Evolutionary conservation across 2,797 vertebrate genomes (phyloP).

Genomic region (Steatocranus sp.): DNA sequence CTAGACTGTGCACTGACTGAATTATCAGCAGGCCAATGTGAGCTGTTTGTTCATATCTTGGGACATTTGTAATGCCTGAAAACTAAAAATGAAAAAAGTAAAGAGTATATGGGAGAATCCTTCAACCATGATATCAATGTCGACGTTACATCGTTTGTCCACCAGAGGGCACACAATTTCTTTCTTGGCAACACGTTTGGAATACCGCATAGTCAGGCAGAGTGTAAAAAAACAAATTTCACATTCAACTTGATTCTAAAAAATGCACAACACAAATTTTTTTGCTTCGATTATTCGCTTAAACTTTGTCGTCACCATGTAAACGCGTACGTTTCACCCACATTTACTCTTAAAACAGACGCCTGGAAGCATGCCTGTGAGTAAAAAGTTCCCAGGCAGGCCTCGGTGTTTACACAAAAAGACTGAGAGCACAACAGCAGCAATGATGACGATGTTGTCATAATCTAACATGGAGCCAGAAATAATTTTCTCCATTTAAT

Average conservation of each 20-base stretch:
- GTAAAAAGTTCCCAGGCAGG: neutral
- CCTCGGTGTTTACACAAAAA: neutral
- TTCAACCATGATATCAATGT: neutral
- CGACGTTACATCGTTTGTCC: neutral
- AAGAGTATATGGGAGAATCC: neutral
- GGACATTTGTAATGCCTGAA: neutral
- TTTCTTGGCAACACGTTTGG: neutral
- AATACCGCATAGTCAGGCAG: fast-evolving
- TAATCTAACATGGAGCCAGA: neutral
- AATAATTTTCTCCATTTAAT: neutral
- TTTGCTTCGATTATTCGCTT: neutral
- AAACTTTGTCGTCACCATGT: neutral
- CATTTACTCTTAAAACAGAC: neutral
- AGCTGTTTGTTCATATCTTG: neutral
- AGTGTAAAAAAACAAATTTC: neutral
- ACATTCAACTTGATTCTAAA: neutral
- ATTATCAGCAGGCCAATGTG: neutral
- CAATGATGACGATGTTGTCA: neutral
- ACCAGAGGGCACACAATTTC: neutral
- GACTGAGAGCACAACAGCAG: neutral
- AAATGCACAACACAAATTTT: neutral
- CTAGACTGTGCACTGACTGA: neutral
- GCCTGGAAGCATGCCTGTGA: neutral
- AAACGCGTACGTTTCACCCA: neutral
- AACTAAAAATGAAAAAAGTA: neutral